These are phyloP conservation scores for Siphlonurus alternatus DNA, from an alignment of 2,888 invertebrate genomes.

Conservation along the genomic window DNA sequence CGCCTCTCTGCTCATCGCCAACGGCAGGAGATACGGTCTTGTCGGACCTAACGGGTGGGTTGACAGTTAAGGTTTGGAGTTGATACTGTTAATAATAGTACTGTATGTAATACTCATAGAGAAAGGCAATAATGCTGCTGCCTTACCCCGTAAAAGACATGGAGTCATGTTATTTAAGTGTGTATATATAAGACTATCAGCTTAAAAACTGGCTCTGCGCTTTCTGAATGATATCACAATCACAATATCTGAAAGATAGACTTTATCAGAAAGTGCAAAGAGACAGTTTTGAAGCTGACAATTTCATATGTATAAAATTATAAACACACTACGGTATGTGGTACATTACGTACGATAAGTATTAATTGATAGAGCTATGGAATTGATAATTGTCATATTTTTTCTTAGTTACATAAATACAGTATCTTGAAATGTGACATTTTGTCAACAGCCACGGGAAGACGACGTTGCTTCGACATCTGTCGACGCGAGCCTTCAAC, in stretches of 20 bases:
- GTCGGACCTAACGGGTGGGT: slow-evolving; percentile 94
- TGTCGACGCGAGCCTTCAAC: slow-evolving; percentile 75
- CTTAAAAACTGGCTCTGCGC: too few species aligned
- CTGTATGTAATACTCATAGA: background rate
- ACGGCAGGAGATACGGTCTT: slow-evolving; percentile 87
- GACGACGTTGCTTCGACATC: slow-evolving; percentile 87
- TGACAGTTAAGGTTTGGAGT: slow-evolving; percentile 7
- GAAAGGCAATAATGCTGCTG: background rate
- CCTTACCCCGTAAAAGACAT: background rate
- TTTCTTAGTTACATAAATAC: background rate
- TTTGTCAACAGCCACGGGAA: slow-evolving; percentile 67
- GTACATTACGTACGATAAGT: too few species aligned
- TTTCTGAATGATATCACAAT: too few species aligned
- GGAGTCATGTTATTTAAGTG: background rate
- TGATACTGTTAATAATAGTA: too few species aligned
- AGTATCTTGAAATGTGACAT: background rate
- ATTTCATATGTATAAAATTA: too few species aligned
- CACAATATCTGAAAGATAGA: too few species aligned
- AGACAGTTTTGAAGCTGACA: too few species aligned
- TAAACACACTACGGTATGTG: too few species aligned
- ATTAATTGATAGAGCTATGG: too few species aligned
- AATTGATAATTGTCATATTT: too few species aligned
- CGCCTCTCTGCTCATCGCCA: slow-evolving; percentile 82
- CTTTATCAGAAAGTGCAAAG: too few species aligned
- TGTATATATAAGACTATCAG: too few species aligned